Evolutionary conservation across 2,113 vertebrate species (phyloP), one percentile per base, ranked within the genome.

Genomic region (Salvator merianae): DNA sequence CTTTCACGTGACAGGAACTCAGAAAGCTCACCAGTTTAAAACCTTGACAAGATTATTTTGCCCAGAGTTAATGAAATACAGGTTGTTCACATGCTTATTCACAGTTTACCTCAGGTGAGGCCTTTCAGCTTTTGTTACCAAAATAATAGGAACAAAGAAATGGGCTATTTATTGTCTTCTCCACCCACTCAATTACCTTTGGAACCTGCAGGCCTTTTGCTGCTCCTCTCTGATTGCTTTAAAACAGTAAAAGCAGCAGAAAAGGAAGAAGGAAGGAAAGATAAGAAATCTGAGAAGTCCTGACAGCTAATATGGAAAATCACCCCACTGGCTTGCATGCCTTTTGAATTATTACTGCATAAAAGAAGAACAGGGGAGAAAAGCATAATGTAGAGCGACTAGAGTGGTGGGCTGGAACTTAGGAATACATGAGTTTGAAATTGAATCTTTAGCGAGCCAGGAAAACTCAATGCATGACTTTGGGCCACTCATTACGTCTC

Each of bases 51-150:
- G 78, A 78, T 84, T 86, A 86, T 88, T 82, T 36, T 40, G n/a
- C 22, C 36, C 38, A n/a, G 88, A 81, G 82, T 81, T 16, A 76
- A 86, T n/a, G 76, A 82, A 83, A 50, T 26, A 38, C n/a, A 66
- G 55, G 65, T 43, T 4, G 34, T 30, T 2, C 30, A 40, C 34
- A 77, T 32, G n/a, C 30, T 88, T 80, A 77, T 69, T 47, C n/a
- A 66, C 68, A 38, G n/a, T 50, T 89, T 24, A 82, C 28, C 81
- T 87, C 47, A 77, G 59, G 84, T 68, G 40, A 36, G 4, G 0
- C 34, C 81, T 88, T 85, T 89, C 83, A 91, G 84, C 59, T 69
- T 82, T 88, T 91, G 43, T 86, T 91, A 90, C 81, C 87, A 78
- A 82, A 91, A 84, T 43, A 88, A 71, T 16, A 36, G 40, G 26